A percentile compares a stretch with the other conserved stretches of the same genome.
Conservation (phyloP, 2,113 vertebrate species). For the Fulica atra region DNA sequence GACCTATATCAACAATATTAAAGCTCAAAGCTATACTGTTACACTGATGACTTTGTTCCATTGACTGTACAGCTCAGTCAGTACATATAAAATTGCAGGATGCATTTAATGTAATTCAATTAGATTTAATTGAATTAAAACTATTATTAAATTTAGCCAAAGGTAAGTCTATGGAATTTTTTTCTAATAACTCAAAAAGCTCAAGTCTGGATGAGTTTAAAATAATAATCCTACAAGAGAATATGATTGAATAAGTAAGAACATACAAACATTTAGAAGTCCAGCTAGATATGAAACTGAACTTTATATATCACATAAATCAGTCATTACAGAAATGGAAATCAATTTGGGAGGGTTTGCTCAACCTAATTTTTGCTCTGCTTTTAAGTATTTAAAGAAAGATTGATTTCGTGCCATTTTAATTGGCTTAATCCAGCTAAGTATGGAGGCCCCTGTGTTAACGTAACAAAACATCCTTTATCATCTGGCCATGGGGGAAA, state of each 20-base stretch:
- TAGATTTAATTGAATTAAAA: constrained; percentile 74
- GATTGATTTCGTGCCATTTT: constrained; percentile 60
- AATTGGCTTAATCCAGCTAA: constrained; percentile 56
- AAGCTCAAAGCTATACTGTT: constrained; percentile 17
- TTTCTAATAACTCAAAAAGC: constrained; percentile 74
- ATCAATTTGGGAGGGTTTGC: constrained; percentile 27
- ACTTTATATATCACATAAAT: constrained; percentile 61
- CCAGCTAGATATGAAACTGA: constrained; percentile 34
- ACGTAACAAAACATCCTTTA: constrained; percentile 19
- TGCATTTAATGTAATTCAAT: constrained; percentile 65
- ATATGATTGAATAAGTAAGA: constrained; percentile 68
- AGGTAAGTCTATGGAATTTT: constrained; percentile 60
- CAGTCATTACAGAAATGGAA: constrained; percentile 67
- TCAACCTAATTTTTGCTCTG: constrained; percentile 58
- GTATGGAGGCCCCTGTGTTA: constrained; percentile 34
- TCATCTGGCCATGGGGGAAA: background rate
- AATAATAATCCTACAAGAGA: constrained; percentile 65
- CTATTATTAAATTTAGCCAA: constrained; percentile 60
- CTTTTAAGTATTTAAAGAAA: constrained; percentile 69
- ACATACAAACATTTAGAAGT: constrained; percentile 48
- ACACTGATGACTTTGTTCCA: constrained; percentile 33
- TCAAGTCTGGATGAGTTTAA: constrained; percentile 72
- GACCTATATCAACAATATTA: constrained; percentile 28
- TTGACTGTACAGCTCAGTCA: constrained; percentile 22
- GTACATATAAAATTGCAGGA: constrained; percentile 63